Conservation (phyloP, 2,113 vertebrate genomes). For the Hydropotes inermis region DNA sequence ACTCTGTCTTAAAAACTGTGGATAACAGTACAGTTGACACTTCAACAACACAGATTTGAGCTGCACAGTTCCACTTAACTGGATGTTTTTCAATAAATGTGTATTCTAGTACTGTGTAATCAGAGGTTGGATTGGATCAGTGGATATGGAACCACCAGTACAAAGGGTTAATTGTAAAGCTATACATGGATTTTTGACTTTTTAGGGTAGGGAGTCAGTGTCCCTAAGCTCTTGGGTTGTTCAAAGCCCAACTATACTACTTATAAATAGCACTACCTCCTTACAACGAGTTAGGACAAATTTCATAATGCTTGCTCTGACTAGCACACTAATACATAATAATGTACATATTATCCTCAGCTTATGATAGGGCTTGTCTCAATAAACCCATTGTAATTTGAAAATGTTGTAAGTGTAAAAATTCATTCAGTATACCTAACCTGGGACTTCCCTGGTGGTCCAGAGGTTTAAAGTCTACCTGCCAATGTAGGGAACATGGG, state of each 20-base stretch:
- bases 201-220: background rate
- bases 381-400: background rate
- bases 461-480: background rate
- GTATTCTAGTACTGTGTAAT: background rate
- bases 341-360: background rate
- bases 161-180: background rate
- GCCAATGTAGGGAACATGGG: background rate
- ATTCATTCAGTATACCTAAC: background rate
- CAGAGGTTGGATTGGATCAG: background rate
- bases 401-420: background rate
- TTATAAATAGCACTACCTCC: background rate
- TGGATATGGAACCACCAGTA: background rate
- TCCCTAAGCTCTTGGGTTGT: background rate
- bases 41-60: background rate
- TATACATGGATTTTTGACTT: background rate
- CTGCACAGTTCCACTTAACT: background rate
- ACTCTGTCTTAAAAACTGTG: background rate
- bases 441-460: background rate
- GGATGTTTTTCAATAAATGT: background rate
- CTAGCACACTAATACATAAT: background rate
- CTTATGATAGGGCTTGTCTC: background rate
- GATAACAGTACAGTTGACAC: background rate
- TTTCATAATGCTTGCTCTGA: background rate
- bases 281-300: background rate
- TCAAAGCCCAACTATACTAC: background rate